Evolutionary conservation across 2,888 invertebrate species (phyloP), one percentile per base, ranked within the genome.

Genomic region (Serrognathus titanus): DNA sequence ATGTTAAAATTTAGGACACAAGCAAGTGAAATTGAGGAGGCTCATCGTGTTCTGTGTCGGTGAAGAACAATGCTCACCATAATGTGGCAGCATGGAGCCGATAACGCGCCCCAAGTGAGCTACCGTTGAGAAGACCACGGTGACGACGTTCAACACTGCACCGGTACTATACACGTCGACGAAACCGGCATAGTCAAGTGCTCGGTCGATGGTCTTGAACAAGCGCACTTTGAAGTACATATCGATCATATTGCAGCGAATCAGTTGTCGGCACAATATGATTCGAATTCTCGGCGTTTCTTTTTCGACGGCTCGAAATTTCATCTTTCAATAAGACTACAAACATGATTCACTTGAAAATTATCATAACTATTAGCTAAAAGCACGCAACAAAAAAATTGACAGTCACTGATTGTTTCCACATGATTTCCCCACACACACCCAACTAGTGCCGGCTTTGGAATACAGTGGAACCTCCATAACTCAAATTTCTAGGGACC

Each of bases 1-100:
- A 31, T 31, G 24, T 31, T 31, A 3, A 6, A 31, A 31, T 7
- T 31, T 31, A 31, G 24, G 24, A 31, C 24, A 31, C 24, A 3
- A 31, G 6, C 24, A 31, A 31, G 6, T 31, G 3, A 31, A 31
- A 31, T 2, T 3, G 24, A 31, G 24, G 6, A 31, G 24, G 24
- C 7, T 31, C 24, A 2, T 16, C 16, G 6, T 31, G 24, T 31
- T 31, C 3, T 31, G 24, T 31, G 6, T 31, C 6, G 24, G 24
- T 31, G 24, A 31, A 31, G 24, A 48, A 52, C 16, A 40, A 51
- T 55, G 62, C 66, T 69, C 67, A 70, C 69, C 72, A 74, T 73
- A 67, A 66, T 71, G 65, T 70, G 73, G 71, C 73, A 75, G 71
- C 74, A 74, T 74, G 73, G 70, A 71, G 71, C 71, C 73, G 66